These are phyloP conservation scores for Heterodera carotae DNA, from an alignment of 1,140 invertebrate genomes.

Conservation along the genomic window DNA sequence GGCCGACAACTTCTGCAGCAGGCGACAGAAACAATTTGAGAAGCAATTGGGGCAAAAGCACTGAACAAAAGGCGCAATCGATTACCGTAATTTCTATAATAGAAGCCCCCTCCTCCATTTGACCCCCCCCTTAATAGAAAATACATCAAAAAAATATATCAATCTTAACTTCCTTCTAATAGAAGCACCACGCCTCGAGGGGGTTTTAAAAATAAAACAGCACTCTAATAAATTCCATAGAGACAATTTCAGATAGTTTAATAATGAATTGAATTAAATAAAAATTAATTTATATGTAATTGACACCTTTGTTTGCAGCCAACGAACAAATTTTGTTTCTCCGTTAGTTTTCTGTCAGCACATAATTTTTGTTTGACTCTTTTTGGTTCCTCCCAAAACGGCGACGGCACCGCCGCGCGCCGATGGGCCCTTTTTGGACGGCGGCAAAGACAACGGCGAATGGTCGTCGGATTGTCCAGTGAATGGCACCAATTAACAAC, in stretches of 20 bases:
- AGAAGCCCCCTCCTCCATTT: too few relatives aligned
- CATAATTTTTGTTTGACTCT: background rate
- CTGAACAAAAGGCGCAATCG: background rate
- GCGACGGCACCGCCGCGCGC: background rate
- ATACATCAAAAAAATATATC: too few relatives aligned
- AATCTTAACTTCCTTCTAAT: too few relatives aligned
- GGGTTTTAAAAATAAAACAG: too few relatives aligned
- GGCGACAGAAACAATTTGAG: background rate
- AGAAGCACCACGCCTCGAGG: too few relatives aligned
- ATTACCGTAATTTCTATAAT: too few relatives aligned
- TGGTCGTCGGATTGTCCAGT: background rate
- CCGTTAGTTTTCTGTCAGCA: background rate
- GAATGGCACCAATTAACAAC: too few relatives aligned
- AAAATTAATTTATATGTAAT: background rate
- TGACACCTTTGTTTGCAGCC: background rate
- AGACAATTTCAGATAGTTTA: too few relatives aligned
- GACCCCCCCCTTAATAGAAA: too few relatives aligned
- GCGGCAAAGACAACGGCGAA: background rate
- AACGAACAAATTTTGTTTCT: background rate
- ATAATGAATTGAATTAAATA: background rate
- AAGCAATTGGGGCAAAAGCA: background rate
- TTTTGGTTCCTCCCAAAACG: background rate
- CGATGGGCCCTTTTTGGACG: background rate
- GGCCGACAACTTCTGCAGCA: background rate
- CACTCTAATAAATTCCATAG: too few relatives aligned